Evolutionary conservation across 35 echinoderm and acorn worm genomes (phyloP).

Genomic region (Apostichopus californicus): DNA sequence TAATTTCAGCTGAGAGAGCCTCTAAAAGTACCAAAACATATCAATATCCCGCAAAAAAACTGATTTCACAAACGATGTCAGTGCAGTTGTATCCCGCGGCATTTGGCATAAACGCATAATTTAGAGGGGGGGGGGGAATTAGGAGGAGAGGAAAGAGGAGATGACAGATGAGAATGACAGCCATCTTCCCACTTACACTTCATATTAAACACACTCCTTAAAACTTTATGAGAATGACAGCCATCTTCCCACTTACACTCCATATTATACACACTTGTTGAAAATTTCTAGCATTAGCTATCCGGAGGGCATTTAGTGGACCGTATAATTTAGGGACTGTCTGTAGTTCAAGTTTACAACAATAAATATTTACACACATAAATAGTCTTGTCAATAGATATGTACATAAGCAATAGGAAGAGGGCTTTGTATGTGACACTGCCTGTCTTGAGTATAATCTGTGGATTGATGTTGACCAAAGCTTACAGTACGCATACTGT

Average conservation of each 20-base stretch:
- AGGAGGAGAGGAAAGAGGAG: neutral
- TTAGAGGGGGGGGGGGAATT: neutral
- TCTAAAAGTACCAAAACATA: neutral
- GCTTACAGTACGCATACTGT: too few relatives aligned
- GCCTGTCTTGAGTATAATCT: too few relatives aligned
- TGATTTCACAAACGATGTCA: neutral
- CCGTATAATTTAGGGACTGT: too few relatives aligned
- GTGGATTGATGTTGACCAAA: too few relatives aligned
- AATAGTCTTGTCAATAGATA: too few relatives aligned
- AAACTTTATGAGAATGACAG: neutral
- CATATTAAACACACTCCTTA: neutral
- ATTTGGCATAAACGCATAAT: neutral
- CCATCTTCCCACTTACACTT: neutral
- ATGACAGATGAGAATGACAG: neutral
- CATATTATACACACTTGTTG: neutral
- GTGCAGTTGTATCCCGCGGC: neutral
- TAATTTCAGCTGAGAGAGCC: too few relatives aligned
- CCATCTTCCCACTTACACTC: neutral
- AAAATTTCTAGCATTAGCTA: too few relatives aligned
- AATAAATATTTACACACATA: too few relatives aligned
- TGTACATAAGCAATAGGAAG: too few relatives aligned
- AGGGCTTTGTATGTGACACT: too few relatives aligned
- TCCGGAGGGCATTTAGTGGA: too few relatives aligned
- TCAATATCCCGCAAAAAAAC: neutral
- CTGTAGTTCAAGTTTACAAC: too few relatives aligned